Base-by-base conservation (phyloP, 2,797 vertebrate species). In the Macropodus opercularis region DNA sequence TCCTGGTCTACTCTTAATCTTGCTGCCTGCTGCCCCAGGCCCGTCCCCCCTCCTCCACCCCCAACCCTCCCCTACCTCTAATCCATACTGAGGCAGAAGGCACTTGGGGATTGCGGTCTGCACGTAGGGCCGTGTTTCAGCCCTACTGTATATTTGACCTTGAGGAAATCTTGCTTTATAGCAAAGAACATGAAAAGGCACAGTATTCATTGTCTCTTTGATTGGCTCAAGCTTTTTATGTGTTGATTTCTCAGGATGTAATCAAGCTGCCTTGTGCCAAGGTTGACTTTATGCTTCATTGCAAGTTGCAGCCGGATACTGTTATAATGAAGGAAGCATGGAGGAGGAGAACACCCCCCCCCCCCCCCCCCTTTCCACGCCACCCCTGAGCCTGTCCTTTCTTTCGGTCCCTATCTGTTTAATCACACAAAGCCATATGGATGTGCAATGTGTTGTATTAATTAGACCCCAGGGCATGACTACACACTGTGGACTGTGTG, bases 401-500 rank as follows among this genome's bases (percentile, higher is more conserved):
- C 41, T 75, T 40, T 60, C 54, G 18, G 62, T 23, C 27, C 31
- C 75, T 75, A 56, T 78, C 62, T 69, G 66, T 82, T 73, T 77
- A 83, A 85, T 90, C 80, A 86, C 77, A 85, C 66, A 64, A 59
- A 85, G 77, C 81, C 89, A 91, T 91, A 90, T 86, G 81, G 84
- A 83, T 72, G 73, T 85, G 81, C 85, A 86, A 84, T 81, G 80
- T 82, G 82, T 82, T 80, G 75, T 84, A 81, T 87, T 88, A 89
- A 91, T 90, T 89, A 92, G 68, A 85, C 85, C 85, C 85, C 79
- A 81, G 79, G 80, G 83, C 51, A 71, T 74, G 72, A 80, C 63
- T 58, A 51, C 72, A 75, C 71, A 63, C 58, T 3, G 32, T 75
- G 63, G 76, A 76, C 74, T 43, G 36, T 72, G 65, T 26, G 74